phyloP scores from a whole-genome alignment of 2,888 invertebrate genomes.

The Microctonus hyperodae region DNA sequence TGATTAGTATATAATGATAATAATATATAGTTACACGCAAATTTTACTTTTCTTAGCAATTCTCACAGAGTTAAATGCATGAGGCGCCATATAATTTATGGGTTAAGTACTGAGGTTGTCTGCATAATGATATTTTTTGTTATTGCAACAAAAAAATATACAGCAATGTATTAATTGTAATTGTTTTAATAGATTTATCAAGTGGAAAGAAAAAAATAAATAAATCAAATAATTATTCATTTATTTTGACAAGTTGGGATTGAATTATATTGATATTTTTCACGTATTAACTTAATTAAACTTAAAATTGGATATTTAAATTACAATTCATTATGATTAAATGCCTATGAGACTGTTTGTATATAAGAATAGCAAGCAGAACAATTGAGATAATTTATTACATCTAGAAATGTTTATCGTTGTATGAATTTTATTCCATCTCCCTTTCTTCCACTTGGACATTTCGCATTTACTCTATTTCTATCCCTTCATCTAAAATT shows the following conservation, averaged over 20 bases:
- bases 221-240: neutral
- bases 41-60: slow-evolving; percentile 25
- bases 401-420: neutral
- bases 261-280: neutral
- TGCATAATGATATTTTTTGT: neutral
- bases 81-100: slow-evolving; percentile 26
- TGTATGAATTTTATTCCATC: neutral
- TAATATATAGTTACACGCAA: slow-evolving; percentile 22
- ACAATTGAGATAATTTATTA: slow-evolving; percentile 14
- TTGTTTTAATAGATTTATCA: neutral
- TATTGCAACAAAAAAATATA: too few species aligned
- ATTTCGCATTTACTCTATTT: neutral
- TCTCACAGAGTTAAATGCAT: slow-evolving; percentile 22
- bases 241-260: neutral
- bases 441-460: neutral
- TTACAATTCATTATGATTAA: too few species aligned
- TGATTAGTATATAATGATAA: neutral
- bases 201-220: neutral
- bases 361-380: neutral
- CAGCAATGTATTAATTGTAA: too few species aligned
- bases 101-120: slow-evolving; percentile 4
- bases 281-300: neutral
- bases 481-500: neutral
- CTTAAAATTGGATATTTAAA: too few species aligned
- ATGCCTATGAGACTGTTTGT: neutral